Percentiles rank a stretch among this genome's conserved stretches.
Evolutionary conservation across 2,113 vertebrate genomes (phyloP).

Genomic region (Labrus mixtus): DNA sequence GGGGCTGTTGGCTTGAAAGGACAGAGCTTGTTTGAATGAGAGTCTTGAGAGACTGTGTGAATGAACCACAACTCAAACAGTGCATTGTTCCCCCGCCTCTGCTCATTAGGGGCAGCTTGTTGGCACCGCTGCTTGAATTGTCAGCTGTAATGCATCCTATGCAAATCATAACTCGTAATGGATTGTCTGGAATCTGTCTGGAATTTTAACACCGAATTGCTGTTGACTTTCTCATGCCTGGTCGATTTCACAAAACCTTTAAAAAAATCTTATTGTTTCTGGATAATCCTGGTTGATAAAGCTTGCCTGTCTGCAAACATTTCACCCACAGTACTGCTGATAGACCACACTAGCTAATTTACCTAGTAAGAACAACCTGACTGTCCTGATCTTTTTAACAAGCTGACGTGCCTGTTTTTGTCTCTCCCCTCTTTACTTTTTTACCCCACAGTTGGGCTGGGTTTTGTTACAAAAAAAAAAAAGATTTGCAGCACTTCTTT

Average conservation of each 20-base stretch:
- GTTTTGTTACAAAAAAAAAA: too few relatives aligned
- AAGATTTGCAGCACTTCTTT: too few relatives aligned
- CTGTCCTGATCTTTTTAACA: background rate
- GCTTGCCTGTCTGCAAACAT: background rate
- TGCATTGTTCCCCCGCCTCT: slow-evolving; percentile 35
- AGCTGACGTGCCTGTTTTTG: background rate
- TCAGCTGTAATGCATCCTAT: slow-evolving; percentile 33
- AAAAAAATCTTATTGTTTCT: background rate
- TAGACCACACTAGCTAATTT: background rate
- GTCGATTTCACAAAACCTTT: background rate
- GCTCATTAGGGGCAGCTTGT: slow-evolving; percentile 54
- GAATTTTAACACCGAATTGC: slow-evolving; percentile 42
- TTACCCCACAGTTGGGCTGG: too few relatives aligned
- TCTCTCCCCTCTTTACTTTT: background rate
- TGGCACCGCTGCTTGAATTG: slow-evolving; percentile 38
- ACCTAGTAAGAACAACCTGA: background rate
- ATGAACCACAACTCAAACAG: slow-evolving; percentile 42
- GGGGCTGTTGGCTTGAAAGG: slow-evolving; percentile 33
- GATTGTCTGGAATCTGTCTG: slow-evolving; percentile 55
- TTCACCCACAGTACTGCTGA: background rate
- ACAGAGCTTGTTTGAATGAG: slow-evolving; percentile 33
- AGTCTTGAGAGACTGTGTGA: slow-evolving; percentile 28
- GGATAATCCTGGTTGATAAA: background rate
- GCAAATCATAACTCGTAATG: slow-evolving; percentile 56
- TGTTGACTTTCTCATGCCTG: slow-evolving; percentile 28